These are phyloP conservation scores for Origma solitaria DNA, from an alignment of 2,113 vertebrate species.

Conservation along the genomic window DNA sequence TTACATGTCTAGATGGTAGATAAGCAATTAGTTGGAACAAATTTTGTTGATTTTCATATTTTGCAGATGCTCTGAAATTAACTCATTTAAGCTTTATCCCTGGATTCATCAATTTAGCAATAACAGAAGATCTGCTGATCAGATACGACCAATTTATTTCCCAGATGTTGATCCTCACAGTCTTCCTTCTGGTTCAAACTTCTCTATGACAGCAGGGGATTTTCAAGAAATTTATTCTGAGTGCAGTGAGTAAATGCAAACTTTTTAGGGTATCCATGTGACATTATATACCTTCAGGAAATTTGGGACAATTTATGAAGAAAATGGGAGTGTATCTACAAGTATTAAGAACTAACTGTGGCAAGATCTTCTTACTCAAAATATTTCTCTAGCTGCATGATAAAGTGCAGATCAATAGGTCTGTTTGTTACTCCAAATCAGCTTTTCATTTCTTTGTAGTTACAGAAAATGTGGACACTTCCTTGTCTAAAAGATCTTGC, in stretches of 20 bases:
- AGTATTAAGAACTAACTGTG: background rate
- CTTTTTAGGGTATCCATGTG: background rate
- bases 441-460: background rate
- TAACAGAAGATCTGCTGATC: slow-evolving; percentile 92
- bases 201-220: slow-evolving; percentile 98
- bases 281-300: background rate
- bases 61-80: slow-evolving; percentile 92
- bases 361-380: background rate
- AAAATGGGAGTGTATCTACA: background rate
- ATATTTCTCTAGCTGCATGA: background rate
- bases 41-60: slow-evolving; percentile 55
- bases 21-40: slow-evolving; percentile 27
- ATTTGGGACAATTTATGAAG: background rate
- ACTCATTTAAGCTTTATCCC: slow-evolving; percentile 90
- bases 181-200: slow-evolving; percentile 87
- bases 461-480: background rate
- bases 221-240: slow-evolving; percentile 96
- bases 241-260: slow-evolving; percentile 75
- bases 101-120: slow-evolving; percentile 99
- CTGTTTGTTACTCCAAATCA: background rate
- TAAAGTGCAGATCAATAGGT: background rate
- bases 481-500: background rate
- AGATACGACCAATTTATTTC: slow-evolving; percentile 88
- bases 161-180: slow-evolving; percentile 94
- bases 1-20: background rate